phyloP scores from a whole-genome alignment of 1,140 invertebrate species.

The Drosophila kurseongensis region DNA sequence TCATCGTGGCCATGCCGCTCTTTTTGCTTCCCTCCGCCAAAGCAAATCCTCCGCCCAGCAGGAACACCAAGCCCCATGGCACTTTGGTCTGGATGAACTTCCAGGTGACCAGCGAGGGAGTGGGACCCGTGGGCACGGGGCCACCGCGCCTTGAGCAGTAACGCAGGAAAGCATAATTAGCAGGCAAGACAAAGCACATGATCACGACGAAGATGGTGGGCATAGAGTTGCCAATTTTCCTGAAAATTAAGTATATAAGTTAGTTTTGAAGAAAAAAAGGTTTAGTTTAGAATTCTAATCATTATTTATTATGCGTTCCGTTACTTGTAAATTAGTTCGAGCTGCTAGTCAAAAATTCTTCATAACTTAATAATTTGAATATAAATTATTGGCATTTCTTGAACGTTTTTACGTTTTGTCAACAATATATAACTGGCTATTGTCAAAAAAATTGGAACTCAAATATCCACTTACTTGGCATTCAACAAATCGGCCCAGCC shows the following conservation, averaged over 20 bases:
- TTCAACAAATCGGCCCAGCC: constrained; percentile 73
- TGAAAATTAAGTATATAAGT: constrained; percentile 62
- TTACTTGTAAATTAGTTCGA: not conserved
- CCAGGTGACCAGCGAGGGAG: constrained; percentile 91
- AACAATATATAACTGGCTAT: no score
- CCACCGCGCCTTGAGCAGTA: constrained; percentile 86
- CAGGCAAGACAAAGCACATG: constrained; percentile 92
- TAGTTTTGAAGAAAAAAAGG: not conserved
- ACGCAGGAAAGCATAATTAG: constrained; percentile 90
- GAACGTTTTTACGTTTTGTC: no score
- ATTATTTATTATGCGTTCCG: no score
- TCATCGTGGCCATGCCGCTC: constrained; percentile 90
- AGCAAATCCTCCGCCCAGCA: constrained; percentile 94
- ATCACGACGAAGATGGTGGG: constrained; percentile 92
- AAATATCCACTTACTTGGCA: constrained; percentile 48
- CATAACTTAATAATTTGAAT: not conserved
- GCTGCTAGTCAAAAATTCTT: not conserved
- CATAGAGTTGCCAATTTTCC: constrained; percentile 92
- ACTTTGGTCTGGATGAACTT: constrained; percentile 91
- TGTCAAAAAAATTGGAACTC: not conserved
- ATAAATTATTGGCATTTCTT: no score
- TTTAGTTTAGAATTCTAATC: no score
- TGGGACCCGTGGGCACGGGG: constrained; percentile 86
- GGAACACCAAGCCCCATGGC: constrained; percentile 91
- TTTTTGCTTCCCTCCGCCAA: constrained; percentile 92